Evolutionary conservation across 2,797 vertebrate genomes (phyloP), one percentile per base, ranked within the genome.

Genomic region (Smutsia temminckii): DNA sequence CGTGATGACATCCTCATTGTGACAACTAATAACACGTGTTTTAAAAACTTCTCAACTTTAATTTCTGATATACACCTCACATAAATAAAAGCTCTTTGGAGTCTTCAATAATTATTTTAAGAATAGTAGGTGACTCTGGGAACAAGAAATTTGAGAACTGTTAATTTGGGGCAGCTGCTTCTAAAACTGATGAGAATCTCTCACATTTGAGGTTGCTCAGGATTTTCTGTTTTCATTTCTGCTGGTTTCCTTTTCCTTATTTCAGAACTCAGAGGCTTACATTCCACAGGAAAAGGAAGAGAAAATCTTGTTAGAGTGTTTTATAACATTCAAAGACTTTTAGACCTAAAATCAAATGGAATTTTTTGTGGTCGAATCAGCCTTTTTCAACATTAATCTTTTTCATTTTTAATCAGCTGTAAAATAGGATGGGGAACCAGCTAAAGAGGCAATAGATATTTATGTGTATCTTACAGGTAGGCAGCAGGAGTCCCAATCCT

Each of bases 301-400:
- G 25, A 10, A 88, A 85, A 86, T 83, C 78, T 95, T 71, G n/a
- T 80, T 90, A 92, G 64, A 87, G 23, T 79, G 78, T 89, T 94
- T 94, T 72, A 89, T 75, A 71, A 27, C 27, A 81, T 79, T 92
- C 59, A 71, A 93, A 96, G 40, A 91, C 75, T 87, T 94, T 92
- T 61, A 78, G 59, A 46, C 91, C 59, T 85, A 89, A 96, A 92
- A 81, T 84, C 63, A 94, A 93, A 94, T 83, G 79, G 85, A 40
- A 95, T 79, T 49, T 90, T 8, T 37, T 69, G n/a, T 55, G 12
- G 16, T 21, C 85, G 61, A 89, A 81, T 12, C 20, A 78, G 37
- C 8, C 51, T 75, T 93, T 92, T 74, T 85, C 32, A 88, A 74
- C 42, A 51, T 69, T 93, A 90, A 88, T 91, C 42, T 88, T 96